Evolutionary conservation across 2,888 invertebrate species (phyloP), one percentile per base, ranked within the genome.

Genomic region (Caenorhabditis uteleia): DNA sequence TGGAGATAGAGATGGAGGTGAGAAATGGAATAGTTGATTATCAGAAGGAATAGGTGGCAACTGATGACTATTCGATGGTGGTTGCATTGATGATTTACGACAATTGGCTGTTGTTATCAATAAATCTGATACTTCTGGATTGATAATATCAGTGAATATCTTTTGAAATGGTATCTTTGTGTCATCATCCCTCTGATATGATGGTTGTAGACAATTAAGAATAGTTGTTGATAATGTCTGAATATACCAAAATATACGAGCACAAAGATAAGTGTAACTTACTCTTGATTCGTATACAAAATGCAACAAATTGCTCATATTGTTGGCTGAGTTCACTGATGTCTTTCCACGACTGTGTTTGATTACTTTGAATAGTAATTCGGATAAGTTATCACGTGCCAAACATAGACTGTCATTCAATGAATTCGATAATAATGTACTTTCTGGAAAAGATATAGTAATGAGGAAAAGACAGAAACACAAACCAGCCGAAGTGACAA

Each of bases 91-190:
- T 18, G 54, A 31, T 38, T 40, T 60, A 1, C 60, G 44, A 33
- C 57, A 57, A 20, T 29, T 38, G 14, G 56, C 54, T 7, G 58
- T 54, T 18, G 66, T 67, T 14, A 68, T 27, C 2, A 70, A 55
- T 4, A 72, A 50, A 49, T 74, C 74, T 14, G 70, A 70, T 10
- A 68, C 65, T 49, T 72, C 71, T n/a, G 74, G 74, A 34, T 71
- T 65, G 38, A 74, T 60, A 18, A 74, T 66, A 33, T 74, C 74
- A 1, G 59, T 57, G 10, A 74, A 54, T 25, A 74, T 70, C 16
- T 54, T 46, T 34, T 65, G 54, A 59, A 65, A 72, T 6, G 74
- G 64, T 21, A 44, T 34, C 31, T 51, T 51, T 7, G 34, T 10
- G 40, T 53, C 39, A 8, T 31, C 31, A 18, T 59, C 51, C 5